phyloP scores from a whole-genome alignment of 1,140 invertebrate species.

The Aradophagus sp. region DNA sequence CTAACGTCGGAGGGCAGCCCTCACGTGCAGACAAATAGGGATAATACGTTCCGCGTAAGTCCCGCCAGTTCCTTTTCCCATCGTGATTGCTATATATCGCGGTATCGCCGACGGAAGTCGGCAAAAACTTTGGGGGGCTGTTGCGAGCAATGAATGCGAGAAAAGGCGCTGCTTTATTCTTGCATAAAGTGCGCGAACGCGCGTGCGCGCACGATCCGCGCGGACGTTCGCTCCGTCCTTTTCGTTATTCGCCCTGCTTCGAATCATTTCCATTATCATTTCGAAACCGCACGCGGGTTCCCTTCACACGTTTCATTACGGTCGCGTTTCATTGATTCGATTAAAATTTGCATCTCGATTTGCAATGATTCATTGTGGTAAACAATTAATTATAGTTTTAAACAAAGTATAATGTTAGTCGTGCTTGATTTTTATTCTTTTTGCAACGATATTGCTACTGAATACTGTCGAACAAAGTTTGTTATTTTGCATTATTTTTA shows the following conservation, averaged over 20 bases:
- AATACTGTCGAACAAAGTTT: too few species aligned
- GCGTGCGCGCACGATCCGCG: slow-evolving; percentile 6
- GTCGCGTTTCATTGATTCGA: too few species aligned
- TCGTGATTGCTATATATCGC: slow-evolving; percentile 44
- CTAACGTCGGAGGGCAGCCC: slow-evolving; percentile 31
- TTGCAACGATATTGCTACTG: too few species aligned
- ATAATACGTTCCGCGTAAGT: slow-evolving; percentile 51
- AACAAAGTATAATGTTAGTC: too few species aligned
- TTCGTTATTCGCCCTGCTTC: slow-evolving; percentile 14
- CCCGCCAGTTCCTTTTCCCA: slow-evolving; percentile 45
- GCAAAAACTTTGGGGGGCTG: slow-evolving; percentile 41
- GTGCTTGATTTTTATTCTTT: too few species aligned
- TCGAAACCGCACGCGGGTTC: too few species aligned
- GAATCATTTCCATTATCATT: too few species aligned
- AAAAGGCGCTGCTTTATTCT: slow-evolving; percentile 19
- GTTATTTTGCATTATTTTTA: too few species aligned
- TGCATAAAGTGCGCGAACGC: slow-evolving; percentile 4
- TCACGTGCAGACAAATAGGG: slow-evolving; percentile 53
- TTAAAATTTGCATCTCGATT: too few species aligned
- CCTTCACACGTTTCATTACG: too few species aligned
- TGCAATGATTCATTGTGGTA: too few species aligned
- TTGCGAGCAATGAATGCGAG: slow-evolving; percentile 22
- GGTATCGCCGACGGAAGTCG: slow-evolving; percentile 40
- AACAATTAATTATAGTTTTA: too few species aligned
- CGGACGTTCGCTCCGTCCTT: slow-evolving; percentile 1